Evolutionary conservation across 2,113 vertebrate species (phyloP), one percentile per base, ranked within the genome.

Genomic region (Pseudorhombus dupliciocellatus): DNA sequence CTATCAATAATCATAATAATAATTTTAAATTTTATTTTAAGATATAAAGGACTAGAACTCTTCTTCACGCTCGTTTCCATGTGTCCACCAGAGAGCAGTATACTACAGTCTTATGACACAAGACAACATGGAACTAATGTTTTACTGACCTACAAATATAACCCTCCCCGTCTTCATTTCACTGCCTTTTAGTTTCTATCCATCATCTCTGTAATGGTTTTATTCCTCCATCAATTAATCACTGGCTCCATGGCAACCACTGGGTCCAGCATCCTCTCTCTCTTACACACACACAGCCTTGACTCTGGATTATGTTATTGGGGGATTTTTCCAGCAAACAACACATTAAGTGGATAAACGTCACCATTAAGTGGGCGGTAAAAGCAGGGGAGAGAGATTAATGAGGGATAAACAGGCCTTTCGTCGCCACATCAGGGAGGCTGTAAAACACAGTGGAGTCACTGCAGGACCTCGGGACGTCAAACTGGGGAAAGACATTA

Each of bases 391-490:
- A 73, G 74, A 69, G 60, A 79, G 81, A 89, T 88, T 86, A 90
- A 83, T 86, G 79, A 78, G 80, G 84, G 79, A 88, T 86, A 77
- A 89, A 84, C 63, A 68, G 76, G 48, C 69, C 73, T 79, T 73
- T 73, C 26, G 20, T 46, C 31, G 10, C 58, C 66, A 65, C 73
- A 75, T 62, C 59, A 53, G 83, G 83, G 73, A 79, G 72, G 48
- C 55, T 77, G 81, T 79, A 77, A 75, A 70, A 73, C 71, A 75
- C 69, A 55, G 73, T 3, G 28, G 72, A 58, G 64, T 37, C 70
- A 55, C 81, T 79, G 53, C 0, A 24, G 65, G 52, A 81, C 62
- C 5, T 54, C 14, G 37, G 46, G 5, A 73, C 51, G 66, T 62
- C 71, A 64, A 64, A 73, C 75, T 50, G 75, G 65, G 74, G 59